Conservation (phyloP, 1,140 invertebrate genomes). For the Bicyclus anynana region DNA sequence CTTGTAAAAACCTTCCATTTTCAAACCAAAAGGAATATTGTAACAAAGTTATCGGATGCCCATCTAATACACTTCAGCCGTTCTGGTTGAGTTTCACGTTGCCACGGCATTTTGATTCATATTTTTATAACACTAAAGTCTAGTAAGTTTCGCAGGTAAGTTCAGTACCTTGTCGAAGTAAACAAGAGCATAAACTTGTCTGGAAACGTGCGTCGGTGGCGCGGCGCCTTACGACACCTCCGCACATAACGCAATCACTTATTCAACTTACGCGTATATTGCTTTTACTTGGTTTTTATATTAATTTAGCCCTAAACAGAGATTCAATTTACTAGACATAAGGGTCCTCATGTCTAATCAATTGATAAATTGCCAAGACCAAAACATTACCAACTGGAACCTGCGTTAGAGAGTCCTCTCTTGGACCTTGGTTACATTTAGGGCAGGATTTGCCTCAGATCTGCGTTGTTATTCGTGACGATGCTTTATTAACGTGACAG, state of each 20-base stretch:
- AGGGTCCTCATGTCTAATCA: too few relatives aligned
- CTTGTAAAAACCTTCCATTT: neutral
- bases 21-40: neutral
- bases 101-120: slow-evolving; percentile 2
- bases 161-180: slow-evolving; percentile 5
- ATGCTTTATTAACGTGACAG: too few relatives aligned
- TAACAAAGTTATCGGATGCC: neutral
- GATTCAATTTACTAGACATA: too few relatives aligned
- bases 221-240: slow-evolving; percentile 5
- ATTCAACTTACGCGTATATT: neutral
- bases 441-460: too few relatives aligned
- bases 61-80: neutral
- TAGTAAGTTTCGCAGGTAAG: neutral
- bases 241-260: neutral
- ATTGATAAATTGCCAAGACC: too few relatives aligned
- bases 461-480: too few relatives aligned
- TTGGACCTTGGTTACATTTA: too few relatives aligned
- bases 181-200: slow-evolving; percentile 17
- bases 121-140: neutral
- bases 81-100: neutral
- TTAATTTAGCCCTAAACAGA: too few relatives aligned
- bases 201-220: slow-evolving; percentile 8
- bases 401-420: too few relatives aligned
- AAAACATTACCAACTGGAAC: too few relatives aligned
- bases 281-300: too few relatives aligned